phyloP scores from a whole-genome alignment of 2,888 invertebrate species.

The Blomia tropicalis region DNA sequence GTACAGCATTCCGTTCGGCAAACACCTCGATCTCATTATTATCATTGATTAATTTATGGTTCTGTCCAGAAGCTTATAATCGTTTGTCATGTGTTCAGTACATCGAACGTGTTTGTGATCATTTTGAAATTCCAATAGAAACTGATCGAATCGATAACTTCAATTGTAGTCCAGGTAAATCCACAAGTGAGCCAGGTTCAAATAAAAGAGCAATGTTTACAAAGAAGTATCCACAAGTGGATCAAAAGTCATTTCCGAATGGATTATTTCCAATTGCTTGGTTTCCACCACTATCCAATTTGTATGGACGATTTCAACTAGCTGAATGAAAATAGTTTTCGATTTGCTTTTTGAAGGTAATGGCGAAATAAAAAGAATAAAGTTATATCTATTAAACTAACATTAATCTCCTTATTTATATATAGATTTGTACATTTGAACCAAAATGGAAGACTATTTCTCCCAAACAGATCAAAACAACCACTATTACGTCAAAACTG shows the following conservation, averaged over 20 bases:
- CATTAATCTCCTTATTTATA: too few relatives aligned
- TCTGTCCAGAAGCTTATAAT: background rate
- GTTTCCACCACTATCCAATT: background rate
- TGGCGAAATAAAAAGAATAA: too few relatives aligned
- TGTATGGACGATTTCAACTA: background rate
- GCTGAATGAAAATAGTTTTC: too few relatives aligned
- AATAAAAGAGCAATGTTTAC: background rate
- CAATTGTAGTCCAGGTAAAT: background rate
- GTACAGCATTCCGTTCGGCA: background rate
- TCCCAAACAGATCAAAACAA: too few relatives aligned
- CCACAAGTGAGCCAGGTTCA: background rate
- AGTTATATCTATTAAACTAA: too few relatives aligned
- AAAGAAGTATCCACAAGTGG: background rate
- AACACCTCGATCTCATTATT: background rate
- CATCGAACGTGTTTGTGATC: background rate
- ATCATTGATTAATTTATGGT: background rate
- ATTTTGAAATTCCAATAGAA: background rate
- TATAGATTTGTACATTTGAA: too few relatives aligned
- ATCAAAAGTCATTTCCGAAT: background rate
- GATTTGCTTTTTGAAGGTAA: too few relatives aligned
- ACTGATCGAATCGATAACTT: background rate
- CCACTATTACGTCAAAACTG: too few relatives aligned
- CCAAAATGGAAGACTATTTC: too few relatives aligned
- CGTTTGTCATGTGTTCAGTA: background rate
- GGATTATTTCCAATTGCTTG: background rate